These are phyloP conservation scores for Serinus canaria DNA, from an alignment of 2,113 vertebrate species.

Conservation along the genomic window DNA sequence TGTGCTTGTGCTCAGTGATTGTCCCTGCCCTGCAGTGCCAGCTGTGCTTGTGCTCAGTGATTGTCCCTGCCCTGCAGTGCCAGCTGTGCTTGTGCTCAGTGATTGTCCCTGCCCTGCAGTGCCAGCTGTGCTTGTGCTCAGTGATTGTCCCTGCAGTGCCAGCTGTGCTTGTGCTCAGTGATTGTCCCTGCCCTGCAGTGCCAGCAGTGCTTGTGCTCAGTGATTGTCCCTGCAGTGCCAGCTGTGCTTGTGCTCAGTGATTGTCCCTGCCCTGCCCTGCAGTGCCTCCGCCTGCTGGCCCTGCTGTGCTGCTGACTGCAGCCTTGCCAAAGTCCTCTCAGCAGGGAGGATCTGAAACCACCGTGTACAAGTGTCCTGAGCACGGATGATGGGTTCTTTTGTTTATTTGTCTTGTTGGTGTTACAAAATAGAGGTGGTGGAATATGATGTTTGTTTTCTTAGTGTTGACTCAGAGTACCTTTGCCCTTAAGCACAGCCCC, in stretches of 20 bases:
- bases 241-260: too few species aligned
- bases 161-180: too few species aligned
- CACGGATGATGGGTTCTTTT: not conserved
- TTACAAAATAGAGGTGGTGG: not conserved
- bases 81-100: too few species aligned
- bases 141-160: not conserved
- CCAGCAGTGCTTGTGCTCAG: too few species aligned
- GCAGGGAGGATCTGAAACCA: not conserved
- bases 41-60: too few species aligned
- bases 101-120: too few species aligned
- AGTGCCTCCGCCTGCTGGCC: accelerated
- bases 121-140: too few species aligned
- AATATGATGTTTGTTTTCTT: not conserved
- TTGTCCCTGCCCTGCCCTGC: not conserved
- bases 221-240: not conserved
- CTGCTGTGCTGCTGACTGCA: not conserved
- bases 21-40: not conserved
- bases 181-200: not conserved
- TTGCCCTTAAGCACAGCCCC: not conserved
- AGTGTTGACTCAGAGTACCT: not conserved
- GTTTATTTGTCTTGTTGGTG: not conserved
- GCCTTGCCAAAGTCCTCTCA: not conserved
- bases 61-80: not conserved
- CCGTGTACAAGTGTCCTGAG: not conserved
- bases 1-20: too few species aligned